Evolutionary conservation across 2,888 invertebrate species (phyloP), one percentile per base, ranked within the genome.

Genomic region (Eupithecia exiguata): DNA sequence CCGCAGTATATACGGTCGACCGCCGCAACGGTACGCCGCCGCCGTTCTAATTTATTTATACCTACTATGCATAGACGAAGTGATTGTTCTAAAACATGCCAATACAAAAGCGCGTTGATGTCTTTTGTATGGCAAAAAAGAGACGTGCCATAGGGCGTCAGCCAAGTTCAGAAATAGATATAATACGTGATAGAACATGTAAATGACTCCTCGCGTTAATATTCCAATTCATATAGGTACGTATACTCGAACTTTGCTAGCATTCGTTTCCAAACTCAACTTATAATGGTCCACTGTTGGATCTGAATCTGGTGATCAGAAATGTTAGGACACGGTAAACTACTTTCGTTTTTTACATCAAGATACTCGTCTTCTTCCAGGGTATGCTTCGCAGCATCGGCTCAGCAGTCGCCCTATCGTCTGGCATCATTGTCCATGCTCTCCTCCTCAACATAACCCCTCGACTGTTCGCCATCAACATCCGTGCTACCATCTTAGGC

Each of bases 401-500:
- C 14, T 85, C 87, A 18, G 85, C 89, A 12, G 77, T 90, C 5
- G 88, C 91, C 9, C 77, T 93, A 58, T 86, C 88, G 35, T 87
- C 88, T 53, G 89, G 90, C 10, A 77, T 92, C 21, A 79, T 91
- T 12, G 87, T 83, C 1, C 87, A 91, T 58, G 87, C 87, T 9
- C 75, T 92, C 58, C 82, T 92, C 3, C 79, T 93, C 1, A 92
- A 86, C 76, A 86, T 93, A 35, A 92, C 91, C 4, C 90, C 93
- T 30, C 86, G 93, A 1, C 79, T 92, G 9, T 91, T 92, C 74
- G 90, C 92, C 4, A 88, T 88, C 38, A 91, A 91, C 69, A 84
- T 92, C 62, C 82, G 94, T 62, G 91, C 89, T 0, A 91, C 91
- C 1, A 77, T 88, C 3, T 81, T 89, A 10, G 94, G 93, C 4